Evolutionary conservation across 1,140 invertebrate genomes (phyloP), one percentile per base, ranked within the genome.

Genomic region (Trichomalopsis sarcophagae): DNA sequence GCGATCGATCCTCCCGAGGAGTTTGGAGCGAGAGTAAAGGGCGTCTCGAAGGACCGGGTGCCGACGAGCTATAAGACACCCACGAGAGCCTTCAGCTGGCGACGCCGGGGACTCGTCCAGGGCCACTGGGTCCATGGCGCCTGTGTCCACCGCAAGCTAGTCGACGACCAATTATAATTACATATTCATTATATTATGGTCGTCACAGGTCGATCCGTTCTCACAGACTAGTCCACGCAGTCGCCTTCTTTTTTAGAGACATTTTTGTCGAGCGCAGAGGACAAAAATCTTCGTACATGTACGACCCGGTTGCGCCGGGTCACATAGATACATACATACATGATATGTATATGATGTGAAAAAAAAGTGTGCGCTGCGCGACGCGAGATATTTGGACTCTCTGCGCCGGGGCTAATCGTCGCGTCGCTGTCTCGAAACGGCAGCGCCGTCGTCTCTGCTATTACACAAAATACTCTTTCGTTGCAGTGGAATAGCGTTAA

Each of bases 91-190:
- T 55, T 10, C 17, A 55, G 44, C 27, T 14, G 78, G 33, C 47
- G 74, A 40, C 17, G 79, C 33, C 33, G 44, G 44, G 80, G 69
- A 74, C 68, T 69, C 33, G 89, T 89, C 89, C 66, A 91, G 91
- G 89, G 87, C 89, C 91, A 90, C 92, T 91, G 91, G 88, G 91
- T 90, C 91, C 90, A 92, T 89, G 90, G 92, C 91, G 90, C 91
- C 91, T 93, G 92, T 90, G 91, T 91, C 92, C 89, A 92, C 91
- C 92, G 92, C 92, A 93, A 93, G 88, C 92, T 93, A 93, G 92
- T 92, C 92, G 89, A 86, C 82, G 90, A 92, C 36, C 44, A 23
- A 30, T 30, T 66, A 40, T 44, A 44, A 44, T 44, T 44, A 44
- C 33, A 40, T 33, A 74, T 10, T 9, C 11, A 76, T 76, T 76